A percentile compares a stretch with the other conserved stretches of the same genome.
Conservation (phyloP, 2,113 vertebrate species). For the Notothenia rossii region DNA sequence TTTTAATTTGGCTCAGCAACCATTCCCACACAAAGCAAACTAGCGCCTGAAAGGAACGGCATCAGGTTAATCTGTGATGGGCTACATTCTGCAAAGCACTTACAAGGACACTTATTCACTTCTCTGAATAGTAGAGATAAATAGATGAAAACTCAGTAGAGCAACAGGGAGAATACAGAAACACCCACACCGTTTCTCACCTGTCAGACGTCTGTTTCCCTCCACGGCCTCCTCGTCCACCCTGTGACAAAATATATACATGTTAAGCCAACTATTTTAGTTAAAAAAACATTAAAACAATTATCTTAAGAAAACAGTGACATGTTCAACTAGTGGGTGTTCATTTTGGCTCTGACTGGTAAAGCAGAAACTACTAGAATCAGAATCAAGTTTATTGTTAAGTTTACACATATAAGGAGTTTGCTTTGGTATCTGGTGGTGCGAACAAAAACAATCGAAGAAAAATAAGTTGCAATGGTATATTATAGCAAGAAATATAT, state of each 20-base stretch:
- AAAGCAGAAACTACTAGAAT: background rate
- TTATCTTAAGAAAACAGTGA: no score
- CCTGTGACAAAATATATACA: constrained; percentile 53
- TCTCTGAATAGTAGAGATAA: background rate
- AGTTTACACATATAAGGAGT: no score
- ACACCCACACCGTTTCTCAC: constrained; percentile 48
- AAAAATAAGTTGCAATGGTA: no score
- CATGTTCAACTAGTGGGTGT: background rate
- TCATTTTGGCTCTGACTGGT: background rate
- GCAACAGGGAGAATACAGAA: background rate
- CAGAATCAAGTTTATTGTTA: no score
- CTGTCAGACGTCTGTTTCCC: constrained; percentile 70
- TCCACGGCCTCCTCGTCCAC: constrained; percentile 75
- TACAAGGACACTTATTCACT: background rate
- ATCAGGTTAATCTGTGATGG: background rate
- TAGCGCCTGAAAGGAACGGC: background rate
- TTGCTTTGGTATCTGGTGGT: no score
- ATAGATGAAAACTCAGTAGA: background rate
- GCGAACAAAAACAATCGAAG: no score
- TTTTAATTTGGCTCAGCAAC: background rate
- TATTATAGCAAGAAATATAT: no score
- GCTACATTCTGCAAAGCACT: background rate
- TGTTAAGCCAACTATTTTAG: background rate
- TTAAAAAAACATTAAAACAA: background rate
- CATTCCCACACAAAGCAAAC: constrained; percentile 3